Evolutionary conservation across 2,797 vertebrate species (phyloP).

Genomic region (Pipistrellus pygmaeus): DNA sequence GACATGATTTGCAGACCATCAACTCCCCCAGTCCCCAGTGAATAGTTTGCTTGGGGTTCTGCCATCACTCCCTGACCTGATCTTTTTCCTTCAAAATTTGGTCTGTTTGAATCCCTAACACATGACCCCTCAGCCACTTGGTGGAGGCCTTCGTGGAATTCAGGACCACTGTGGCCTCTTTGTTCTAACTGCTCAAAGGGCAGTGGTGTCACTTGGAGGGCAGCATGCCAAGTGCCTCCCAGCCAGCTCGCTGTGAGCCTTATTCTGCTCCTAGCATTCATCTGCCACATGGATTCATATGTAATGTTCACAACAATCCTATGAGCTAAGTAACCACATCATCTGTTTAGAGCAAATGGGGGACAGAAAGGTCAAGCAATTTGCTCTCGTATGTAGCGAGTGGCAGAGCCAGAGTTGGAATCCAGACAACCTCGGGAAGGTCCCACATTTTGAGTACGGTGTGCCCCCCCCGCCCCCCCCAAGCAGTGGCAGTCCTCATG

Average conservation of each 20-base stretch:
- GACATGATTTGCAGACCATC: not conserved
- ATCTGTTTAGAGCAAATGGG: not conserved
- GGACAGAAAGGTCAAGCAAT: not conserved
- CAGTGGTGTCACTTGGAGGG: not conserved
- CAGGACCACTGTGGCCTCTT: not conserved
- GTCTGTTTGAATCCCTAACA: not conserved
- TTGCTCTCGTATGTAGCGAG: not conserved
- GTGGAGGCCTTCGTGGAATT: not conserved
- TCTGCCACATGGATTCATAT: fast-evolving
- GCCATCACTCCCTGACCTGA: not conserved
- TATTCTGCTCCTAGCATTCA: fast-evolving
- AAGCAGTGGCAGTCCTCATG: fast-evolving
- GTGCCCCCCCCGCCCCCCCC: too few relatives aligned
- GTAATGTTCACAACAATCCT: not conserved
- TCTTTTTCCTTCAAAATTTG: not conserved
- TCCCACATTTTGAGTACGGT: not conserved
- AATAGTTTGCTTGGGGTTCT: not conserved
- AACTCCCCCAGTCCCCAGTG: fast-evolving
- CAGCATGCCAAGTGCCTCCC: too few relatives aligned
- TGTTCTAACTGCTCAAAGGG: not conserved
- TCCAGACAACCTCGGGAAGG: not conserved
- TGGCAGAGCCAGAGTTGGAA: not conserved
- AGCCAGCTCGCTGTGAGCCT: too few relatives aligned
- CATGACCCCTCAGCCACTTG: not conserved
- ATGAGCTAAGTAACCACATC: not conserved